phyloP scores from a whole-genome alignment of 1,140 invertebrate species.

The Microvelia longipes region DNA sequence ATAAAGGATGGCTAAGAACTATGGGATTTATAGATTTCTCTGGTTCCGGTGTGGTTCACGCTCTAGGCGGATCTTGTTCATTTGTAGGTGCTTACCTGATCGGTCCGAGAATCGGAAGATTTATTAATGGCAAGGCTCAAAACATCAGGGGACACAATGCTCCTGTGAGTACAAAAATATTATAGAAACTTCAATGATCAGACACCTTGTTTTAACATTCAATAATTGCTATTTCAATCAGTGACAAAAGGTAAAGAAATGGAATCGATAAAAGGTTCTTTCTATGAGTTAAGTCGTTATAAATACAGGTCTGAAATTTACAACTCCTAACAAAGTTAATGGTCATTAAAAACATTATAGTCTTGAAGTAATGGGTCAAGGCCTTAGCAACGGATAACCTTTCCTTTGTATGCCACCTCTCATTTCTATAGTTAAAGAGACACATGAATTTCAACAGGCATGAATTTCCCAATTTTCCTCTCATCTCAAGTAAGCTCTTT shows the following conservation, averaged over 20 bases:
- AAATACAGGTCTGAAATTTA: too few species aligned
- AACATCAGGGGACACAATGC: slow-evolving; percentile 33
- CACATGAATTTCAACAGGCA: too few species aligned
- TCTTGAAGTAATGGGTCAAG: too few species aligned
- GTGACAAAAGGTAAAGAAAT: neutral
- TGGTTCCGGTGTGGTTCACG: slow-evolving; percentile 34
- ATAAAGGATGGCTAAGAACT: slow-evolving; percentile 32
- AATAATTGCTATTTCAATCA: neutral
- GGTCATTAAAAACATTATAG: too few species aligned
- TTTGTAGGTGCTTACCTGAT: slow-evolving; percentile 36
- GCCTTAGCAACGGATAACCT: too few species aligned
- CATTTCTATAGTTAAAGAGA: too few species aligned
- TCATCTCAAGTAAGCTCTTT: too few species aligned
- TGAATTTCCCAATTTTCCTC: too few species aligned
- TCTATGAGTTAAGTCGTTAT: neutral
- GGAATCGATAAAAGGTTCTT: neutral
- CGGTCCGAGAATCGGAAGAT: slow-evolving; percentile 34
- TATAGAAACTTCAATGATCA: neutral
- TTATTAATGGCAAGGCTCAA: slow-evolving; percentile 17
- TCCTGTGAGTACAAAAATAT: slow-evolving; percentile 27
- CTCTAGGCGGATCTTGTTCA: slow-evolving; percentile 37
- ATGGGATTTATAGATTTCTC: slow-evolving; percentile 29
- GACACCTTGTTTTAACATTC: neutral
- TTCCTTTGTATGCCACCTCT: too few species aligned
- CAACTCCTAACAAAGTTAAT: too few species aligned